Percentiles rank a stretch among this genome's conserved stretches.
These are phyloP conservation scores for Drosophila nr. perissopoda DNA, from an alignment of 2,888 invertebrate genomes.

Conservation along the genomic window DNA sequence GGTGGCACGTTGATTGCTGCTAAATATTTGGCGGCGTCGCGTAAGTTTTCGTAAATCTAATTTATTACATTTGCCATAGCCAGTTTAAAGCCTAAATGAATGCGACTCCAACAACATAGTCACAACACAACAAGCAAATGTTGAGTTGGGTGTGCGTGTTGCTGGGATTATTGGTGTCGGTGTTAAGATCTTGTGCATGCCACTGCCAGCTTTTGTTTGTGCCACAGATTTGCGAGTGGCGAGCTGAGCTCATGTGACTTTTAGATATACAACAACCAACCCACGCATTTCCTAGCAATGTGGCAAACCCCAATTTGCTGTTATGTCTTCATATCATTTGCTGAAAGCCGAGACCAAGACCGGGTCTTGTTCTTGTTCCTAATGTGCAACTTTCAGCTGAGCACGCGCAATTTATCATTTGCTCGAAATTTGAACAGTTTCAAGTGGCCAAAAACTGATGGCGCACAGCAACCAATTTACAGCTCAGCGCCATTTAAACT, in stretches of 20 bases:
- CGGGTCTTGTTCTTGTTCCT: background rate
- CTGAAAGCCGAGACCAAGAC: constrained; percentile 38
- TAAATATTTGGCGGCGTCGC: constrained; percentile 72
- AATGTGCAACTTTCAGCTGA: constrained; percentile 17
- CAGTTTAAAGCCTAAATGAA: constrained; percentile 66
- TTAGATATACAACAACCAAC: constrained; percentile 27
- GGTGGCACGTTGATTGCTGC: constrained; percentile 69
- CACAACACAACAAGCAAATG: constrained; percentile 35
- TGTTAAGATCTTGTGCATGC: constrained; percentile 61
- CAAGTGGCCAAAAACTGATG: constrained; percentile 42
- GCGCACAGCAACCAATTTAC: constrained; percentile 22
- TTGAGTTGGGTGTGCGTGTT: constrained; percentile 30
- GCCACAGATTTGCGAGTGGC: constrained; percentile 53
- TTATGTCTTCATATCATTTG: constrained; percentile 71
- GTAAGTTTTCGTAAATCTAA: constrained; percentile 74
- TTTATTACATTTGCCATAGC: constrained; percentile 69
- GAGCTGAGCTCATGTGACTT: constrained; percentile 49
- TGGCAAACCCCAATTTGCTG: constrained; percentile 62
- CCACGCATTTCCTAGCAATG: constrained; percentile 1
- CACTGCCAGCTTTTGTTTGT: constrained; percentile 48
- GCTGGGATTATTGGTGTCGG: constrained; percentile 52
- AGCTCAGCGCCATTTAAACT: constrained; percentile 61
- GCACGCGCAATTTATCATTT: constrained; percentile 54
- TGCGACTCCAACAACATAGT: constrained; percentile 36
- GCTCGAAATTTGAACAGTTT: constrained; percentile 56